Evolutionary conservation across 2,888 invertebrate species (phyloP).

Genomic region (Diadromus collaris): DNA sequence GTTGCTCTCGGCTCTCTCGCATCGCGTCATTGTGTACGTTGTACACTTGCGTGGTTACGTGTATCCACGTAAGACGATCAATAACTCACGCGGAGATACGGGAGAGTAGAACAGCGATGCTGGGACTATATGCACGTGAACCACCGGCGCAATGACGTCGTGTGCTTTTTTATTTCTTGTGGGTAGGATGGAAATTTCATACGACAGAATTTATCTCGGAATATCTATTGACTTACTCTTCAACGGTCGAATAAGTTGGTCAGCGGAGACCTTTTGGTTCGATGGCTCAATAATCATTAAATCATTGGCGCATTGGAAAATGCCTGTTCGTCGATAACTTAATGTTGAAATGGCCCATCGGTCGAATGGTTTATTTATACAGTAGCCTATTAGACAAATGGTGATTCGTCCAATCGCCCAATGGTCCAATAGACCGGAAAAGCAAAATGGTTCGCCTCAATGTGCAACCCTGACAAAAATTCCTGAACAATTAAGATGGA

Average conservation of each 20-base stretch:
- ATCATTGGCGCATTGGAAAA: neutral
- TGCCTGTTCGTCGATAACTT: neutral
- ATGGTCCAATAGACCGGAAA: too few species aligned
- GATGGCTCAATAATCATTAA: neutral
- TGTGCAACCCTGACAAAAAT: too few species aligned
- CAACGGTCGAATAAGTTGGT: neutral
- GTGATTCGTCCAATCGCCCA: too few species aligned
- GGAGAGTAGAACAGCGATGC: neutral
- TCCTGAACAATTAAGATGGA: too few species aligned
- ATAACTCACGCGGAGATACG: conserved; percentile 33
- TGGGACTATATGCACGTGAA: neutral
- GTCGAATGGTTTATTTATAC: too few species aligned
- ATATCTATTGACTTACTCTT: neutral
- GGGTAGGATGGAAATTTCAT: neutral
- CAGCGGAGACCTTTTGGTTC: neutral
- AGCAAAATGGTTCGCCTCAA: too few species aligned
- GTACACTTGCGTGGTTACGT: conserved; percentile 13
- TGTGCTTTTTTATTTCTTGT: neutral
- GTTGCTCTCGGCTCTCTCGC: neutral
- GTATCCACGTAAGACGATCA: conserved; percentile 41
- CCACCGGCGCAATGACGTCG: neutral
- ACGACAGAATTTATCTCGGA: neutral
- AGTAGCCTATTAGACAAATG: too few species aligned
- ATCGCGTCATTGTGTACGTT: neutral
- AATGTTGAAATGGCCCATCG: neutral